Conservation (phyloP, 2,797 vertebrate species). For the Dipus sagitta region DNA sequence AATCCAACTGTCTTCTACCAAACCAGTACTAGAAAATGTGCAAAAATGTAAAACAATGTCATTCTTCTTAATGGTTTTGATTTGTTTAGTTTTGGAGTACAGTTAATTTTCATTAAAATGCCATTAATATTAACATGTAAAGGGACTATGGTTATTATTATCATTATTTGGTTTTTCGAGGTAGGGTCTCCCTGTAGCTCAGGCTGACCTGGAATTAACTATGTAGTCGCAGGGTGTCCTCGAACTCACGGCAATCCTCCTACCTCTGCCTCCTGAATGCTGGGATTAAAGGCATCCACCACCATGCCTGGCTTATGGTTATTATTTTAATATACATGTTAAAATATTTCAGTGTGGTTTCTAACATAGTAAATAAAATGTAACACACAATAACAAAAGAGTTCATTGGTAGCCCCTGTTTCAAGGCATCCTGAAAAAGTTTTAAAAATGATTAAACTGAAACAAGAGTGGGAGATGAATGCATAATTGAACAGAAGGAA, state of each 20-base stretch:
- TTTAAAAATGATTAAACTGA: neutral
- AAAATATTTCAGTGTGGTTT: constrained; percentile 31
- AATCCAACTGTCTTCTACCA: constrained; percentile 29
- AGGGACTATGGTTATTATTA: neutral
- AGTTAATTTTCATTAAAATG: constrained; percentile 47
- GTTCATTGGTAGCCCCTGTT: neutral
- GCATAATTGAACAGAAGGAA: neutral
- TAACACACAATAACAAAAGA: neutral
- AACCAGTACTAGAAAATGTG: constrained; percentile 13
- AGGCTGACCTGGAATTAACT: no score
- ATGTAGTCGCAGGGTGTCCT: no score
- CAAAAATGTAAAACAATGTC: neutral
- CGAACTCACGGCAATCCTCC: no score
- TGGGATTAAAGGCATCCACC: no score
- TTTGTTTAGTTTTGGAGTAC: constrained; percentile 7
- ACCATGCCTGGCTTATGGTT: neutral
- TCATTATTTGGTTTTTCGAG: no score
- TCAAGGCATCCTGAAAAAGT: neutral
- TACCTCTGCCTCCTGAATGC: no score
- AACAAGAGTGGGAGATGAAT: neutral
- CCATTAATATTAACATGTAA: neutral
- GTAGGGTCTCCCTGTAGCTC: no score
- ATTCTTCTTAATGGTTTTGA: neutral
- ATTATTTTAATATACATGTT: constrained; percentile 26
- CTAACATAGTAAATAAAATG: neutral